phyloP scores from a whole-genome alignment of 2,888 invertebrate genomes.

The Drosophila melanosoma region DNA sequence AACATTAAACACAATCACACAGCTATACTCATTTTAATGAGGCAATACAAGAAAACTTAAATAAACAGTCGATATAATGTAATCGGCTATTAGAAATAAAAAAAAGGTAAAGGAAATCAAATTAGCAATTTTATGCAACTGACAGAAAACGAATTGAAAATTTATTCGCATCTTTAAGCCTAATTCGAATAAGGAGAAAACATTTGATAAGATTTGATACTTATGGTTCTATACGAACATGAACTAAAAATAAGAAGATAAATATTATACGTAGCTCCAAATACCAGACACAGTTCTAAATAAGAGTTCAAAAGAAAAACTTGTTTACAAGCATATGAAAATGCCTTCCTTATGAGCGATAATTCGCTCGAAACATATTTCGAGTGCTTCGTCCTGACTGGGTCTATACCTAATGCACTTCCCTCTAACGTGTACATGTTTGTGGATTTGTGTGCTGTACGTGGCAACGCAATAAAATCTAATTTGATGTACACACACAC shows the following conservation, averaged over 20 bases:
- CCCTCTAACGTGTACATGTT: not conserved
- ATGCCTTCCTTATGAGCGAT: not conserved
- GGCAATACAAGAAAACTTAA: not conserved
- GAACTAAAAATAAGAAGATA: not conserved
- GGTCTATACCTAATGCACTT: constrained; percentile 19
- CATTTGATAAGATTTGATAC: not conserved
- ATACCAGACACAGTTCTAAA: not conserved
- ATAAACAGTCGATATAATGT: not conserved
- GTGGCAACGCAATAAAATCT: constrained; percentile 67
- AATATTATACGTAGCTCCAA: not conserved
- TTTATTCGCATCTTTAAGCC: too few species aligned
- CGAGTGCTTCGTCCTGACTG: not conserved
- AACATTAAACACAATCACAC: not conserved
- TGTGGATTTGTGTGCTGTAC: constrained; percentile 39
- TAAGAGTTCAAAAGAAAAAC: not conserved
- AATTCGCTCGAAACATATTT: not conserved
- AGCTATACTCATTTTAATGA: not conserved
- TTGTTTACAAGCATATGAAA: not conserved
- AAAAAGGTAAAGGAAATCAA: not conserved
- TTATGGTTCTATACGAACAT: not conserved
- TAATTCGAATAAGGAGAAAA: not conserved
- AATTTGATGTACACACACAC: constrained; percentile 61
- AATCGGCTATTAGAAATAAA: not conserved
- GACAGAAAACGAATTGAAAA: not conserved
- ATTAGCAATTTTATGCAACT: not conserved